Base-by-base conservation (phyloP, 2,113 vertebrate genomes). In the Oxygymnocypris stewartii region DNA sequence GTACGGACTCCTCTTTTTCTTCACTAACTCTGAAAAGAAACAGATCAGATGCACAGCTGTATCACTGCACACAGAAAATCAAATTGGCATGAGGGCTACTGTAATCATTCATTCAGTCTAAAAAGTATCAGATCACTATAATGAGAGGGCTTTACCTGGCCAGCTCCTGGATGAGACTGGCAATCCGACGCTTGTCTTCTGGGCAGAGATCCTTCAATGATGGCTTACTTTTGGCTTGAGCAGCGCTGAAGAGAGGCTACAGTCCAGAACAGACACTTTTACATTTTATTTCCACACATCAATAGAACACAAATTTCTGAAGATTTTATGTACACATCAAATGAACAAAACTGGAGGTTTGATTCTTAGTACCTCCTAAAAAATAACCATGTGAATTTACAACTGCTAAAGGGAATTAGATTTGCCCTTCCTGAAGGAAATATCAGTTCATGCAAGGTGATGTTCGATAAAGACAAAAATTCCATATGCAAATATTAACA, bases 141-240 rank as follows among this genome's bases (percentile, higher is more conserved):
- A 76, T 12, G 23, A 84, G 16, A 61, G n/a, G 79, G 20, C 4
- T 89, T 93, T 92, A 99, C 98, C 97, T 97, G 88, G 98, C 97
- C 90, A 99, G 95, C 93, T 99, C 98, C 94, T 97, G 96, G 89
- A 99, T 96, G 91, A 99, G 96, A 91, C 96, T 98, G 69, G 98
- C 97, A 92, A 99, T 99, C 86, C 98, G 95, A 76, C 95, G 96
- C 92, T 99, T 99, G 93, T 99, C 98, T 93, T 98, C 98, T 61
- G 96, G 96, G 93, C 98, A 98, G 91, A 99, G 97, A 93, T 99
- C 97, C 89, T 98, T 99, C 89, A 99, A 89, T 88, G 96, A 96
- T 86, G 95, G 94, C 89, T 92, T 91, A 77, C 94, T 96, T 87
- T 93, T 96, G 78, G 88, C 88, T 88, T 91, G 92, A 88, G 73